Conservation (phyloP, 1,140 invertebrate genomes). For the Melipona quadrifasciata region DNA sequence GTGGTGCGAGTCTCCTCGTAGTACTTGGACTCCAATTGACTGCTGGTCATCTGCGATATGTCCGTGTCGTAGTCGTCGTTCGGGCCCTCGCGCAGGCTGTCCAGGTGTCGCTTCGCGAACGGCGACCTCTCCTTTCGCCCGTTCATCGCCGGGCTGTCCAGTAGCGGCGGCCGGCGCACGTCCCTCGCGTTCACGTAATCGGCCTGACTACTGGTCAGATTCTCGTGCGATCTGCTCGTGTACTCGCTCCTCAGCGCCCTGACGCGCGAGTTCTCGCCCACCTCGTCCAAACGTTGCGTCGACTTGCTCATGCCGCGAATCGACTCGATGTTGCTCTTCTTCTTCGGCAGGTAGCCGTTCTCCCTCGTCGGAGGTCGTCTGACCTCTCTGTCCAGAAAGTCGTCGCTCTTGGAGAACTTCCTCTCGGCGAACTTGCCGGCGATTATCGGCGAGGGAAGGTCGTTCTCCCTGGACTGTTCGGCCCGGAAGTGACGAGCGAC, state of each 20-base stretch:
- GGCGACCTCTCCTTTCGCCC: conserved; percentile 66
- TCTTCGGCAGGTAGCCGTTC: conserved; percentile 67
- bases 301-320: conserved; percentile 77
- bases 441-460: conserved; percentile 59
- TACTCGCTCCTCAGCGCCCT: conserved; percentile 73
- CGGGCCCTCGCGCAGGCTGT: conserved; percentile 72
- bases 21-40: conserved; percentile 77
- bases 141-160: conserved; percentile 56
- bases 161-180: conserved; percentile 45
- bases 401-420: conserved; percentile 75
- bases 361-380: conserved; percentile 2
- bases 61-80: conserved; percentile 80
- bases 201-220: conserved; percentile 69
- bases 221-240: conserved; percentile 77
- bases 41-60: conserved; percentile 78
- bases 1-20: conserved; percentile 76
- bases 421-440: conserved; percentile 71
- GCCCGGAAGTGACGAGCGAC: conserved; percentile 37
- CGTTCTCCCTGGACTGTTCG: conserved; percentile 46
- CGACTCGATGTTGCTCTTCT: conserved; percentile 75
- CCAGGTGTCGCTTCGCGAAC: conserved; percentile 69
- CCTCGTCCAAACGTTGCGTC: conserved; percentile 75
- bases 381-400: conserved; percentile 70
- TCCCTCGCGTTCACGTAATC: conserved; percentile 72
- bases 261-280: conserved; percentile 68